These are phyloP conservation scores for Caretta caretta DNA, from an alignment of 2,113 vertebrate genomes.

Conservation along the genomic window DNA sequence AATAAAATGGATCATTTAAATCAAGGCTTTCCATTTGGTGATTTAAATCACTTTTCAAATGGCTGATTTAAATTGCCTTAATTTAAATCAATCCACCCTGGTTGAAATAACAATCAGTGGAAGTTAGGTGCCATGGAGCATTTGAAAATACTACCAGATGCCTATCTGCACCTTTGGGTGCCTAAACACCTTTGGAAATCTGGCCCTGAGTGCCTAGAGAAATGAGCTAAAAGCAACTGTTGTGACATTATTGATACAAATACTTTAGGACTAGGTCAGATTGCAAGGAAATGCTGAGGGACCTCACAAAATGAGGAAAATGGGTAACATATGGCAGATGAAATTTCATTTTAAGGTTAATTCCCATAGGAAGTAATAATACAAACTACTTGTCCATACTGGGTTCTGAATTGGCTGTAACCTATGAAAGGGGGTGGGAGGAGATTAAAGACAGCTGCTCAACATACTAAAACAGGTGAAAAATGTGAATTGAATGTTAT, in stretches of 20 bases:
- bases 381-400: background rate
- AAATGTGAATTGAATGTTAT: background rate
- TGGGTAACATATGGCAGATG: background rate
- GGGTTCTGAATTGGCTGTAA: background rate
- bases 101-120: background rate
- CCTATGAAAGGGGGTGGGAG: background rate
- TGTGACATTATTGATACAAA: background rate
- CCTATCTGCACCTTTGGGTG: background rate
- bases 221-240: background rate
- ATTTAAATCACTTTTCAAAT: background rate
- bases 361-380: background rate
- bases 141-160: background rate
- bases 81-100: background rate
- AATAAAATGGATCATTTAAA: background rate
- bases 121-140: background rate
- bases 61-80: background rate
- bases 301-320: background rate
- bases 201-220: background rate
- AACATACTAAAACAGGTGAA: background rate
- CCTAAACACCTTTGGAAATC: background rate
- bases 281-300: background rate
- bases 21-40: background rate
- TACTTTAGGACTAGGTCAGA: background rate
- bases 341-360: background rate
- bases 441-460: background rate